Conservation (phyloP, 2,113 vertebrate genomes). For the Apteryx mantelli region DNA sequence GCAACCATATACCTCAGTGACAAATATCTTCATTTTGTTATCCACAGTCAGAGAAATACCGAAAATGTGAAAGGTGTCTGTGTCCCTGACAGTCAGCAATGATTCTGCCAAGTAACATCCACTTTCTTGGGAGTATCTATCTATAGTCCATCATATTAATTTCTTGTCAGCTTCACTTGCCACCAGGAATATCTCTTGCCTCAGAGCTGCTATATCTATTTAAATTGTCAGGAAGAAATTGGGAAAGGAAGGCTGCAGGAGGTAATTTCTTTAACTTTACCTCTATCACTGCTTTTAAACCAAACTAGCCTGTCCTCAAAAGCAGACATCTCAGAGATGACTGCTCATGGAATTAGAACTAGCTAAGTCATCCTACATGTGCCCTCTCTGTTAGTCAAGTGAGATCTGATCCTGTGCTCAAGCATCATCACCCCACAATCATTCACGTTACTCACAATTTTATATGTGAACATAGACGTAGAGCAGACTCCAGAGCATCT, state of each 20-base stretch:
- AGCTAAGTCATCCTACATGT: background rate
- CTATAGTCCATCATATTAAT: background rate
- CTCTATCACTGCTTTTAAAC: background rate
- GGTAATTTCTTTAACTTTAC: background rate
- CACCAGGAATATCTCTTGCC: background rate
- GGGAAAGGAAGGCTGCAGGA: constrained; percentile 1
- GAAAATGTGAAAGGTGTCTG: background rate
- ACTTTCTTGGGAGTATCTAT: background rate
- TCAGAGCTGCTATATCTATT: constrained; percentile 10
- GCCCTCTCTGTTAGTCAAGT: background rate
- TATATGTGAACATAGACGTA: fast-evolving
- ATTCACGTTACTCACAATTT: background rate
- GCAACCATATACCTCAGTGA: background rate
- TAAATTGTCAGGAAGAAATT: constrained; percentile 33
- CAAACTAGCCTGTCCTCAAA: background rate
- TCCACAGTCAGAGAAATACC: background rate
- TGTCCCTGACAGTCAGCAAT: background rate
- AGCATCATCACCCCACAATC: no score
- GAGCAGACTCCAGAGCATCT: background rate
- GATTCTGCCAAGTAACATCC: background rate
- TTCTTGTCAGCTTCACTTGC: background rate
- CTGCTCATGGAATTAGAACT: background rate
- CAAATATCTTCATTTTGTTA: background rate
- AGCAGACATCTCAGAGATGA: background rate
- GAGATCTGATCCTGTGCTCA: background rate